These are phyloP conservation scores for Lacanobia wlatinum DNA, from an alignment of 2,888 invertebrate genomes.

Conservation along the genomic window DNA sequence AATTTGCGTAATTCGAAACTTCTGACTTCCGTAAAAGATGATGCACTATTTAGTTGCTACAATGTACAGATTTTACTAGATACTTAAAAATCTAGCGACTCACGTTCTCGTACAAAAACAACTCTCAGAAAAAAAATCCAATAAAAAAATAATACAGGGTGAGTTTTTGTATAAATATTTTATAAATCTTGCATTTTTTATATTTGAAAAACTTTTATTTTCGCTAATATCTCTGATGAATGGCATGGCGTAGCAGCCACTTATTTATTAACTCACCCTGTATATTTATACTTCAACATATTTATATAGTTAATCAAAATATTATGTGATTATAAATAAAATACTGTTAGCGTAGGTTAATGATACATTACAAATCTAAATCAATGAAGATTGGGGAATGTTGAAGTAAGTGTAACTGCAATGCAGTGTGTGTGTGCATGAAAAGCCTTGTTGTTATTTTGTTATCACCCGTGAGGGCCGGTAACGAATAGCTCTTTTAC, in stretches of 20 bases:
- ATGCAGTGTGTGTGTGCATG: constrained; percentile 75
- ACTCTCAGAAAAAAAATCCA: constrained; percentile 38
- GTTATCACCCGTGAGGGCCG: constrained; percentile 39
- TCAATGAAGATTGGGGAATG: constrained; percentile 46
- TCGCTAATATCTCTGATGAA: not conserved
- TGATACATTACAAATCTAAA: constrained; percentile 53
- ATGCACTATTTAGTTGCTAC: constrained; percentile 18
- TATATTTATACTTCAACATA: constrained; percentile 40
- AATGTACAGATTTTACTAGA: constrained; percentile 21
- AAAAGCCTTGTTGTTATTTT: constrained; percentile 49
- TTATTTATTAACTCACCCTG: constrained; percentile 31
- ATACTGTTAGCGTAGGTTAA: constrained; percentile 55
- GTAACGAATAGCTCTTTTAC: constrained; percentile 24
- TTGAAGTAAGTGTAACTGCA: constrained; percentile 73
- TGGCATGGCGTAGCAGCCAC: constrained; percentile 21
- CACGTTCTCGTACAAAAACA: constrained; percentile 43
- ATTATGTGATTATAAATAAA: constrained; percentile 53
- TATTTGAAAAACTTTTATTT: not conserved
- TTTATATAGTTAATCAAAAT: constrained; percentile 35
- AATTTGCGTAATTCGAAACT: constrained; percentile 22
- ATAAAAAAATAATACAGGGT: constrained; percentile 16
- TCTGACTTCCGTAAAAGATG: not conserved
- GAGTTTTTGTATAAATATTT: constrained; percentile 20
- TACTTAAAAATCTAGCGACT: constrained; percentile 23
- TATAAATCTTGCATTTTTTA: not conserved